Evolutionary conservation across 2,797 vertebrate genomes (phyloP).

Genomic region (Ceryle rudis): DNA sequence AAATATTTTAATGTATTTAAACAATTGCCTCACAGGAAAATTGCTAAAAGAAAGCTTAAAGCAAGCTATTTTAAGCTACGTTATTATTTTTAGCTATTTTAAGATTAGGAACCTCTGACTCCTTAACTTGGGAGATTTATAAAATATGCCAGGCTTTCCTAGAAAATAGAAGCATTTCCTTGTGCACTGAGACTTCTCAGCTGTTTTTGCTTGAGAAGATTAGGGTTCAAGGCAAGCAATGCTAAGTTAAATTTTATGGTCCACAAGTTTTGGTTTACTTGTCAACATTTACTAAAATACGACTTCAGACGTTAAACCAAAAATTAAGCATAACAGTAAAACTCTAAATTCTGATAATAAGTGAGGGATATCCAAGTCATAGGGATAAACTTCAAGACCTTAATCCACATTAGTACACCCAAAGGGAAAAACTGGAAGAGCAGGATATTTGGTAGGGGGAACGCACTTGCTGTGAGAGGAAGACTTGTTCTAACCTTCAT

Average conservation of each 20-base stretch:
- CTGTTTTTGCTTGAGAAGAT: neutral
- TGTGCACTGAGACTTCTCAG: neutral
- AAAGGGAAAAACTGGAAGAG: neutral
- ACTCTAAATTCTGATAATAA: neutral
- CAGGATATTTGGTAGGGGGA: neutral
- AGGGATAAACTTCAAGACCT: neutral
- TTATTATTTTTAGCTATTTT: slow-evolving; percentile 17
- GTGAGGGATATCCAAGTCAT: neutral
- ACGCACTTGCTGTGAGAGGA: neutral
- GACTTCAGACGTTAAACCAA: neutral
- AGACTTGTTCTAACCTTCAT: neutral
- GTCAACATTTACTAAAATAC: neutral
- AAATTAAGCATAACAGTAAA: neutral
- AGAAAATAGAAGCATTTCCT: neutral
- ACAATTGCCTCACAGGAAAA: neutral
- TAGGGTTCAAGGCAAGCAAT: neutral
- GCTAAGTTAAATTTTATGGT: neutral
- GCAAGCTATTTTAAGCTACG: neutral
- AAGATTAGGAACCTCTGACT: neutral
- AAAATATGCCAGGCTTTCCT: neutral
- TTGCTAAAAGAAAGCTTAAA: neutral
- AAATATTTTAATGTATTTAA: slow-evolving; percentile 35
- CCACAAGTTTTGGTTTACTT: neutral
- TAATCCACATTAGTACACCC: neutral
- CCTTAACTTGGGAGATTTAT: neutral